Conservation (phyloP, 2,888 invertebrate species). For the Himalopsyche anomala region DNA sequence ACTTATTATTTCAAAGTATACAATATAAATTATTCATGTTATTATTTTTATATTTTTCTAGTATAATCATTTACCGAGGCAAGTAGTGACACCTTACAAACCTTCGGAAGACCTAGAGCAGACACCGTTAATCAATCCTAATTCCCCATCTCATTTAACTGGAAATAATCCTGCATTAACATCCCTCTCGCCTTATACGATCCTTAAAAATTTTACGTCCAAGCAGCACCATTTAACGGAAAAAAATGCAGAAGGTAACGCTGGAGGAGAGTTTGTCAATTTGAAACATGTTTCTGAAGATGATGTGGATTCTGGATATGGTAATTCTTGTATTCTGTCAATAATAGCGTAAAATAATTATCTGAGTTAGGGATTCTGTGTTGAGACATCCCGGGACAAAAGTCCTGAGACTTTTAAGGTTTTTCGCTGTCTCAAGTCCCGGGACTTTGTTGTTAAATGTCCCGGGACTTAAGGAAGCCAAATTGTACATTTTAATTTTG, state of each 20-base stretch:
- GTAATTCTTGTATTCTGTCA: neutral
- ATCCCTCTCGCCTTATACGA: neutral
- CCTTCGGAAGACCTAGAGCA: conserved; percentile 90
- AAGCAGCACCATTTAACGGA: neutral
- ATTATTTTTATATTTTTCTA: conserved; percentile 68
- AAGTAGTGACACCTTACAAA: conserved; percentile 92
- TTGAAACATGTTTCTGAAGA: conserved; percentile 43
- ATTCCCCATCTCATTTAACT: conserved; percentile 74
- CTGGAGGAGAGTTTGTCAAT: conserved; percentile 13
- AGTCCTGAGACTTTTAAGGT: too few species aligned
- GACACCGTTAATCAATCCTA: conserved; percentile 80
- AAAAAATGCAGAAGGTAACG: neutral
- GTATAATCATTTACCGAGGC: conserved; percentile 89
- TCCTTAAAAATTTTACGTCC: conserved; percentile 5
- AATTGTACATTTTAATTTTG: too few species aligned
- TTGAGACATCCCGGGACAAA: too few species aligned
- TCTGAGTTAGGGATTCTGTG: too few species aligned
- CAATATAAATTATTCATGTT: too few species aligned
- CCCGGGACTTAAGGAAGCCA: too few species aligned
- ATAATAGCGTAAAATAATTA: neutral
- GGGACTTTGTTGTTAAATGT: too few species aligned
- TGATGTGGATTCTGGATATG: conserved; percentile 12
- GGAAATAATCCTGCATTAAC: conserved; percentile 53
- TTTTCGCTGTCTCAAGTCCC: too few species aligned
- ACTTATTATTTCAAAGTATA: too few species aligned